Conservation (phyloP, 2,113 vertebrate genomes). For the Ochotona curzoniae region DNA sequence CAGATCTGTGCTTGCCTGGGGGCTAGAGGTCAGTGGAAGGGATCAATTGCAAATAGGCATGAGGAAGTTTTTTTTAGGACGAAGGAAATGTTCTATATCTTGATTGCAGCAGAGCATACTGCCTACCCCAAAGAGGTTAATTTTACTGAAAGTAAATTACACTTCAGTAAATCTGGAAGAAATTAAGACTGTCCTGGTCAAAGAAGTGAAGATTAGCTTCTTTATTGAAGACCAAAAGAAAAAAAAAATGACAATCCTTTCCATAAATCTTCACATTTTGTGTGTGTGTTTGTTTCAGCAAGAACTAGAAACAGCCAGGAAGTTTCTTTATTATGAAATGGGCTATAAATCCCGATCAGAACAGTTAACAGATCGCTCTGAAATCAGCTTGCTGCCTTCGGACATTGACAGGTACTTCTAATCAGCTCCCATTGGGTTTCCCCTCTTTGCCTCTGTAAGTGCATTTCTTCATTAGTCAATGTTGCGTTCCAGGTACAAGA, state of each 20-base stretch:
- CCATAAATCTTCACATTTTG: conserved; percentile 47
- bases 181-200: neutral
- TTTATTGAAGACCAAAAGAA: neutral
- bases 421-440: neutral
- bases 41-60: neutral
- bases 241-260: neutral
- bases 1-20: neutral
- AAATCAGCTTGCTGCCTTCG: conserved; percentile 91
- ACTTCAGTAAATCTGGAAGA: neutral
- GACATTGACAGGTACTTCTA: conserved; percentile 92
- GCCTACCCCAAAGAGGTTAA: neutral
- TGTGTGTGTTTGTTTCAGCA: conserved; percentile 85
- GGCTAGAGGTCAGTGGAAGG: neutral
- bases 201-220: neutral
- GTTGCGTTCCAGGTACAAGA: conserved; percentile 92
- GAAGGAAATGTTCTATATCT: neutral
- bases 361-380: conserved; percentile 92
- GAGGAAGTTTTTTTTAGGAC: neutral
- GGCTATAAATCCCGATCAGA: conserved; percentile 97
- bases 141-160: conserved; percentile 35
- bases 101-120: neutral
- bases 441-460: neutral
- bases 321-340: conserved; percentile 97
- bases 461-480: conserved; percentile 51
- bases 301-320: conserved; percentile 91